Evolutionary conservation across 1,140 invertebrate species (phyloP).

Genomic region (Epicauta chinensis): DNA sequence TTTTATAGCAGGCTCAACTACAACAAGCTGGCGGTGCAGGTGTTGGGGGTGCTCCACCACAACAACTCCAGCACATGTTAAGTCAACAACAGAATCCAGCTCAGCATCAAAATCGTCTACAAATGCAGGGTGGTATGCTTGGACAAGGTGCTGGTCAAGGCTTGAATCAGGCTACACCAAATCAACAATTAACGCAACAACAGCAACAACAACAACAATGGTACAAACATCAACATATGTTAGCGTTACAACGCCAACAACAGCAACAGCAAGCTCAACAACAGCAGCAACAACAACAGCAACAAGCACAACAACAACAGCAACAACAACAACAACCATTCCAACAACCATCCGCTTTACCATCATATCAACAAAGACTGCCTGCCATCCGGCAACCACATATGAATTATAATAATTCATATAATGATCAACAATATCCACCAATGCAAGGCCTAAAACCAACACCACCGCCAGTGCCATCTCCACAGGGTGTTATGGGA

Average conservation of each 20-base stretch:
- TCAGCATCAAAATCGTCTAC: conserved; percentile 9
- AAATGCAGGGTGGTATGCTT: conserved; percentile 30
- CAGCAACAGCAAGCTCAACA: conserved; percentile 8
- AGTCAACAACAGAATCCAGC: conserved; percentile 44
- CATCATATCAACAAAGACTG: conserved; percentile 40
- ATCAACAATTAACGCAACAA: conserved; percentile 3
- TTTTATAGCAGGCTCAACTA: conserved; percentile 33
- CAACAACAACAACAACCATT: conserved; percentile 43
- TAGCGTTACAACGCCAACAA: conserved; percentile 1
- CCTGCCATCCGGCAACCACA: conserved; percentile 43
- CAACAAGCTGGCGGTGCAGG: conserved; percentile 35
- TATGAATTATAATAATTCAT: conserved; percentile 43
- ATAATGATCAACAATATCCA: conserved; percentile 41
- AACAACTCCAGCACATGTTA: conserved; percentile 48
- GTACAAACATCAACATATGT: conserved; percentile 3
- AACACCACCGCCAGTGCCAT: conserved; percentile 58
- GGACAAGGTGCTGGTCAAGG: conserved; percentile 10
- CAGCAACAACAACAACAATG: conserved; percentile 6
- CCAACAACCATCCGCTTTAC: conserved; percentile 39
- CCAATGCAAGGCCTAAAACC: conserved; percentile 52
- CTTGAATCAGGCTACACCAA: conserved; percentile 1
- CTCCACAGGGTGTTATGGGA: conserved; percentile 69
- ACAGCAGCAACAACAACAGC: conserved; percentile 41
- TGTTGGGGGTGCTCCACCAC: conserved; percentile 40
- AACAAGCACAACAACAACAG: conserved; percentile 45